A percentile compares a stretch with the other conserved stretches of the same genome.
These are phyloP conservation scores for Cyrtonyx montezumae DNA, from an alignment of 2,113 vertebrate genomes.

Conservation along the genomic window DNA sequence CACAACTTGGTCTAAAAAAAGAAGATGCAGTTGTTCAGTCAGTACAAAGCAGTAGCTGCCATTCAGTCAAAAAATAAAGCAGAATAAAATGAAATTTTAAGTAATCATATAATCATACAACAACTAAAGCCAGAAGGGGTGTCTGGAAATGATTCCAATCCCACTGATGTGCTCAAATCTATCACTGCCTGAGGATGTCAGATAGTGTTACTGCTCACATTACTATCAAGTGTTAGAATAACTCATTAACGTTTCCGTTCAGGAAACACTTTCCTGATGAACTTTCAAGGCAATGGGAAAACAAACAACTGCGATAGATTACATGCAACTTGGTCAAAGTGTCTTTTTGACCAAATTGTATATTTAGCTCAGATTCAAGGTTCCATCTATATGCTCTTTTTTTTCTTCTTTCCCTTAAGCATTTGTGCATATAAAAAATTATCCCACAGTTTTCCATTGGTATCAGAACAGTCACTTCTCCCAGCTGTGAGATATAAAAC, in stretches of 20 bases:
- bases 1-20: neutral
- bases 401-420: neutral
- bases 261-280: neutral
- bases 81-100: neutral
- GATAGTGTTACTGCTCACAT: neutral
- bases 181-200: neutral
- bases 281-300: slow-evolving; percentile 10
- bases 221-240: neutral
- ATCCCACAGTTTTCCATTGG: slow-evolving; percentile 28
- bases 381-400: neutral
- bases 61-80: neutral
- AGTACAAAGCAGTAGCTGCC: neutral
- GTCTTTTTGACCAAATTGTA: neutral
- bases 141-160: neutral
- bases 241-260: neutral
- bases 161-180: neutral
- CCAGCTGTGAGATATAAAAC: slow-evolving; percentile 7
- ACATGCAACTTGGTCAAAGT: neutral
- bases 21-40: neutral
- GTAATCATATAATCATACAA: neutral
- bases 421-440: slow-evolving; percentile 12
- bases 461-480: neutral
- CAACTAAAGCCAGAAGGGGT: neutral
- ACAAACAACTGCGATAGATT: neutral
- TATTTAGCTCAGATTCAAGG: neutral